Evolutionary conservation across 1,140 invertebrate species (phyloP), one percentile per base, ranked within the genome.

Genomic region (Neodiprion pinetum): DNA sequence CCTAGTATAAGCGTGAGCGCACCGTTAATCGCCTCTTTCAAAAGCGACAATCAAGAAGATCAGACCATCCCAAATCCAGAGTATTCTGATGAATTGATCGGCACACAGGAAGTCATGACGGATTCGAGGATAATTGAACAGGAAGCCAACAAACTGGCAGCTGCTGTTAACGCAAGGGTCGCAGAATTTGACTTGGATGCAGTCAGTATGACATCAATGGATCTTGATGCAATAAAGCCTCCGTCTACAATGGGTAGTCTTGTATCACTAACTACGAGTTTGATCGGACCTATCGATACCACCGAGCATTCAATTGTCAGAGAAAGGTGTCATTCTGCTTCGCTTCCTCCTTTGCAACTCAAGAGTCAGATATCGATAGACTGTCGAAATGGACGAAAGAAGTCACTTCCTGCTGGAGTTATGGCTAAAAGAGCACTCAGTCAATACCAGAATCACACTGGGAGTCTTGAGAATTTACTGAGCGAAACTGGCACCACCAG

Each of bases 151-250:
- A 91, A 92, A 79, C 83, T 96, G 40, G 93, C 92, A 0, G 91
- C 93, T 67, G 93, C 92, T 74, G 89, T 94, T 9, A 88, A 91
- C 74, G 89, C 89, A 11, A 90, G 92, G 78, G 88, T 87, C 85
- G 89, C 93, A 89, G 77, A 94, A 91, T 80, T 90, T 89, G 17
- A 89, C 80, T 74, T 84, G 68, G 79, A 81, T 11, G 75, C 75
- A 0, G 79, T 74, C 4, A 92, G 88, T 79, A 81, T 88, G 70
- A 83, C 85, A 1, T 89, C 85, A 28, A 81, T 94, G 12, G 94
- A 95, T 83, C 84, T 96, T 50, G 95, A 96, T 70, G 90, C 92
- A 69, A 91, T 95, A 2, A 93, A 93, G 78, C 95, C 95, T 1
- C 95, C 95, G 0, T 96, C 95, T 1, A 91, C 93, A 66, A 91